phyloP scores from a whole-genome alignment of 1,140 invertebrate genomes.

The Chrysomallon squamiferum region DNA sequence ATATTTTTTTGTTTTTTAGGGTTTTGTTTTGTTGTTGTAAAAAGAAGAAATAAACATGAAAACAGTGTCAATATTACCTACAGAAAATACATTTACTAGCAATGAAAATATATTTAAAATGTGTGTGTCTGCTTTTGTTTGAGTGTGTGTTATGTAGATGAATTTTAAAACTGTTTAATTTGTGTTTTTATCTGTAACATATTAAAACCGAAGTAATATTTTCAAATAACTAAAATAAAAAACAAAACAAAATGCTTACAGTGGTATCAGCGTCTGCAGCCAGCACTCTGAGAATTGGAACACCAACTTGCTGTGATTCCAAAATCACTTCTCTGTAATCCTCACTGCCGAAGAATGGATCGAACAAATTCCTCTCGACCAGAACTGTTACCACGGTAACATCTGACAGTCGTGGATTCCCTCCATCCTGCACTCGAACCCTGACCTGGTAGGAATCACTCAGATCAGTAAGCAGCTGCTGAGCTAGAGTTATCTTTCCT shows the following conservation, averaged over 20 bases:
- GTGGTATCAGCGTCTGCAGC: slow-evolving; percentile 37
- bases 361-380: slow-evolving; percentile 77
- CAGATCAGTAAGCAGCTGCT: neutral
- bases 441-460: slow-evolving; percentile 23
- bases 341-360: slow-evolving; percentile 68
- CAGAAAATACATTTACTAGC: too few species aligned
- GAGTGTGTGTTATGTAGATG: too few species aligned
- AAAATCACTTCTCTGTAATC: slow-evolving; percentile 25
- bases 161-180: too few species aligned
- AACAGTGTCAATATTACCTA: too few species aligned
- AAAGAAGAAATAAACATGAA: too few species aligned
- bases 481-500: slow-evolving; percentile 17
- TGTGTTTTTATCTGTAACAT: too few species aligned
- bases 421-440: slow-evolving; percentile 34
- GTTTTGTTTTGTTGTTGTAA: too few species aligned
- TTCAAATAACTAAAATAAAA: neutral
- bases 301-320: slow-evolving; percentile 31
- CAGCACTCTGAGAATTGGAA: slow-evolving; percentile 18
- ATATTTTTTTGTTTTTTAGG: too few species aligned
- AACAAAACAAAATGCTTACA: slow-evolving; percentile 10
- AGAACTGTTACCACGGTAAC: slow-evolving; percentile 29
- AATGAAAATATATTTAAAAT: too few species aligned
- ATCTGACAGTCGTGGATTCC: slow-evolving; percentile 60
- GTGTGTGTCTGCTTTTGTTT: too few species aligned
- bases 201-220: neutral